Percentiles rank a stretch among this genome's conserved stretches.
phyloP scores from a whole-genome alignment of 2,888 invertebrate species.

The Epinotia bilunana region DNA sequence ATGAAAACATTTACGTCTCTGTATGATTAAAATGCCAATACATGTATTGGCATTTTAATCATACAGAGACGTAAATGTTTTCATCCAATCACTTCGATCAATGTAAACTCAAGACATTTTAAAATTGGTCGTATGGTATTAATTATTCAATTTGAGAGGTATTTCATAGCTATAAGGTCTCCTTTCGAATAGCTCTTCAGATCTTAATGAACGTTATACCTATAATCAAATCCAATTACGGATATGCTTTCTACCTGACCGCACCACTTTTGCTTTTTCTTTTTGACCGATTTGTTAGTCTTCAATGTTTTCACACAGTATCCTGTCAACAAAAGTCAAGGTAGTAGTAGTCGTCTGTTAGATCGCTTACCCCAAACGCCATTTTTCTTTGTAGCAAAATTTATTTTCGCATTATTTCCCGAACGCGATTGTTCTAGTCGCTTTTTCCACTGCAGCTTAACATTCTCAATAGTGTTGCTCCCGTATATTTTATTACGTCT shows the following conservation, averaged over 20 bases:
- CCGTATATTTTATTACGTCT: too few relatives aligned
- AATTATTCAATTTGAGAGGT: not conserved
- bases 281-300: not conserved
- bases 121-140: not conserved
- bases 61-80: not conserved
- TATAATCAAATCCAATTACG: slow-evolving; percentile 6
- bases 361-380: too few relatives aligned
- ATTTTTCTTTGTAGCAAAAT: too few relatives aligned
- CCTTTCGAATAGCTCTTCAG: not conserved
- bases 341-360: not conserved
- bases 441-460: too few relatives aligned
- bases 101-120: not conserved
- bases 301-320: not conserved
- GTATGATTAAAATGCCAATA: not conserved
- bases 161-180: not conserved
- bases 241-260: slow-evolving; percentile 10
- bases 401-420: too few relatives aligned
- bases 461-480: too few relatives aligned
- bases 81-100: not conserved
- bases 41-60: not conserved
- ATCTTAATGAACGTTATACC: not conserved
- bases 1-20: not conserved
- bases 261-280: slow-evolving; percentile 4
- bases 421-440: too few relatives aligned
- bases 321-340: not conserved